These are phyloP conservation scores for Cheilinus undulatus DNA, from an alignment of 2,113 vertebrate genomes.

Conservation along the genomic window DNA sequence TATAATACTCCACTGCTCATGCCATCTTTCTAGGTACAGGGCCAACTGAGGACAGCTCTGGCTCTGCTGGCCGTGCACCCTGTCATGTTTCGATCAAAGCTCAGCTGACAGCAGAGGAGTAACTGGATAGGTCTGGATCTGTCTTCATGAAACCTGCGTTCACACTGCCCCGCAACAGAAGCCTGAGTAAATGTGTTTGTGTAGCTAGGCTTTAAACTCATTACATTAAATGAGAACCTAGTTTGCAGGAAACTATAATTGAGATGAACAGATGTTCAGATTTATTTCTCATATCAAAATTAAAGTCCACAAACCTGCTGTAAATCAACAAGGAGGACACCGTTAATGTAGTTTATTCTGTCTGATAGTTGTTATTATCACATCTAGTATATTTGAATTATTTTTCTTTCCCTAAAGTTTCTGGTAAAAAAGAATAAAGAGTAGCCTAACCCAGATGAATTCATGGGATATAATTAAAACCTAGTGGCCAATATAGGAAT, in stretches of 20 bases:
- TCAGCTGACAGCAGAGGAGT: conserved; percentile 15
- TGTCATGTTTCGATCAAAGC: conserved; percentile 33
- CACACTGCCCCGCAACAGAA: not conserved
- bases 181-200: not conserved
- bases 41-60: conserved; percentile 9
- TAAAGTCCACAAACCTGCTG: not conserved
- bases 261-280: not conserved
- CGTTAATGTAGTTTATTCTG: not conserved
- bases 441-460: not conserved
- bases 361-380: not conserved
- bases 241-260: not conserved
- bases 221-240: not conserved
- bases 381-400: not conserved
- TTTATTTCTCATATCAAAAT: not conserved
- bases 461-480: not conserved
- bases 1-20: not conserved
- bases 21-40: conserved; percentile 21
- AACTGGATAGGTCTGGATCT: not conserved
- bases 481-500: not conserved
- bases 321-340: not conserved
- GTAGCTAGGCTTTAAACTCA: conserved; percentile 15
- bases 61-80: not conserved
- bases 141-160: not conserved
- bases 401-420: not conserved
- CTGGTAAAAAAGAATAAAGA: not conserved